Percentiles rank a stretch among this genome's conserved stretches.
These are phyloP conservation scores for Tetropium fuscum DNA, from an alignment of 2,888 invertebrate genomes.

Conservation along the genomic window DNA sequence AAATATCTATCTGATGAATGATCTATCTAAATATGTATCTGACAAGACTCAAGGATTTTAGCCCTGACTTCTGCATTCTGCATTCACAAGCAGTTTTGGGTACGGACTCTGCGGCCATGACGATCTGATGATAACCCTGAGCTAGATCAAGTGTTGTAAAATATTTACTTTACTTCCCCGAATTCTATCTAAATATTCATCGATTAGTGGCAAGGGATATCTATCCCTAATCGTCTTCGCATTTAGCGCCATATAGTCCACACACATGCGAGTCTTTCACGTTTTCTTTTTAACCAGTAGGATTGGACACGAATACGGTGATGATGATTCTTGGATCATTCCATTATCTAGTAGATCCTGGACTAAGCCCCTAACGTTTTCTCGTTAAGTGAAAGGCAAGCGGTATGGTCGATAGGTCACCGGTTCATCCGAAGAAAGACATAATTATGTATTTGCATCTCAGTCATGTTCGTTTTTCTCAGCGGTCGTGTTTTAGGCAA, in stretches of 20 bases:
- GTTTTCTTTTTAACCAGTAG: conserved; percentile 40
- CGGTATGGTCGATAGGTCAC: conserved; percentile 48
- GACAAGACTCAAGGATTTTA: too few relatives aligned
- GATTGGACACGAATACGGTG: conserved; percentile 37
- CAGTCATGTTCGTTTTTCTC: too few relatives aligned
- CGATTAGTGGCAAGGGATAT: conserved; percentile 53
- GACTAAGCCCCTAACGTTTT: conserved; percentile 41
- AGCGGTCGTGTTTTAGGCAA: too few relatives aligned
- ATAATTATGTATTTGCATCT: too few relatives aligned
- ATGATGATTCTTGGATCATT: conserved; percentile 39
- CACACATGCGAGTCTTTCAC: conserved; percentile 44
- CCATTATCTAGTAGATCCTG: conserved; percentile 37
- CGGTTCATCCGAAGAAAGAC: too few relatives aligned
- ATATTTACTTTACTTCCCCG: conserved; percentile 40
- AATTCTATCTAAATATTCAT: conserved; percentile 52
- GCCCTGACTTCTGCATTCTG: too few relatives aligned
- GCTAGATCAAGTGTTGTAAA: conserved; percentile 54
- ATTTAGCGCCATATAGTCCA: conserved; percentile 55
- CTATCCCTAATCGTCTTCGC: conserved; percentile 50
- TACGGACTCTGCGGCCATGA: conserved; percentile 13
- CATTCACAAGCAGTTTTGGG: conserved; percentile 10
- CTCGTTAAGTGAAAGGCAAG: conserved; percentile 41
- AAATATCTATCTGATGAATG: conserved; percentile 28
- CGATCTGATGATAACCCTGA: conserved; percentile 54
- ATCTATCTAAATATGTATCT: too few relatives aligned